phyloP scores from a whole-genome alignment of 1,140 invertebrate species.

The Uloborus diversus region DNA sequence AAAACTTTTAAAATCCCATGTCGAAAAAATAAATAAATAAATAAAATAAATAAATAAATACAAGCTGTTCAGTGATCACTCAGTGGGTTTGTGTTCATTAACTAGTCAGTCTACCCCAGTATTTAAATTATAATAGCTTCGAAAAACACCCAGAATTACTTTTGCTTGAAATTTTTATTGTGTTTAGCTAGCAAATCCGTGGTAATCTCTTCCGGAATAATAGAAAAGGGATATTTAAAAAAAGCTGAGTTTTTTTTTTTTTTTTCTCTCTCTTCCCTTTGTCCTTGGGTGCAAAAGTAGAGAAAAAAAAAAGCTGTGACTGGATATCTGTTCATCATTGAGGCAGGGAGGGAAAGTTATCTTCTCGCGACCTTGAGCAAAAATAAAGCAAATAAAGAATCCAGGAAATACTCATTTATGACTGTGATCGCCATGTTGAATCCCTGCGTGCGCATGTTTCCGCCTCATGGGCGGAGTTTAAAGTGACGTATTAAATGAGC shows the following conservation, averaged over 20 bases:
- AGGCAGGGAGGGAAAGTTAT: background rate
- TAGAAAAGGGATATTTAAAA: background rate
- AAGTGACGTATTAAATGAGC: background rate
- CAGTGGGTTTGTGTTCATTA: too few relatives aligned
- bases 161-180: too few relatives aligned
- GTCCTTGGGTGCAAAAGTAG: background rate
- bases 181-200: too few relatives aligned
- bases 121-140: too few relatives aligned
- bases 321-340: constrained; percentile 13
- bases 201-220: background rate
- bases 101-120: too few relatives aligned
- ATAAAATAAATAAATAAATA: too few relatives aligned
- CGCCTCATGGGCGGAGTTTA: constrained; percentile 6
- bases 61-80: too few relatives aligned
- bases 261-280: background rate
- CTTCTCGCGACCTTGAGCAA: constrained; percentile 14
- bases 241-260: background rate
- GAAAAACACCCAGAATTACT: too few relatives aligned
- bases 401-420: constrained; percentile 29
- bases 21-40: too few relatives aligned
- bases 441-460: constrained; percentile 8
- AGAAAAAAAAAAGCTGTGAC: background rate
- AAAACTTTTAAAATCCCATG: too few relatives aligned
- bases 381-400: constrained; percentile 7
- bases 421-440: background rate